Percentiles rank a stretch among this genome's conserved stretches.
Conservation (phyloP, 2,888 invertebrate species). For the Craniophora ligustri region DNA sequence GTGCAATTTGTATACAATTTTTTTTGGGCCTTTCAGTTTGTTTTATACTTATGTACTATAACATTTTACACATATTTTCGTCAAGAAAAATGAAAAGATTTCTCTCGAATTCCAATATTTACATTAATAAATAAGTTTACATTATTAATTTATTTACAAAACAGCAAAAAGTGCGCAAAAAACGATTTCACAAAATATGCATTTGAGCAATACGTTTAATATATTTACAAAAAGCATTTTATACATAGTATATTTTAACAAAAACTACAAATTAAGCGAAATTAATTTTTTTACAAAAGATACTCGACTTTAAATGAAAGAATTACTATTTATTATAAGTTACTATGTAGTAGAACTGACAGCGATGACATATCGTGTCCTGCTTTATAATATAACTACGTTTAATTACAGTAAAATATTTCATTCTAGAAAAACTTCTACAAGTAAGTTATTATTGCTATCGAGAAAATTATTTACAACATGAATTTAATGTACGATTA, state of each 20-base stretch:
- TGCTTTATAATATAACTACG: slow-evolving; percentile 45
- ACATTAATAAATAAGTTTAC: slow-evolving; percentile 68
- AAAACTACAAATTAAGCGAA: slow-evolving; percentile 51
- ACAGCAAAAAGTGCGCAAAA: slow-evolving; percentile 88
- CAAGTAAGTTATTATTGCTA: slow-evolving; percentile 81
- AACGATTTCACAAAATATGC: slow-evolving; percentile 88
- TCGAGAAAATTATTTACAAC: slow-evolving; percentile 74
- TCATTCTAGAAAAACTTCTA: slow-evolving; percentile 65
- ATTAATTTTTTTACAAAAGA: slow-evolving; percentile 18
- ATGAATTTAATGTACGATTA: slow-evolving; percentile 63
- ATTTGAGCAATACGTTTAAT: slow-evolving; percentile 87
- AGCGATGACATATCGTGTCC: slow-evolving; percentile 38
- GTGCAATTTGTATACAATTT: slow-evolving; percentile 85
- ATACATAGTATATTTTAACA: slow-evolving; percentile 62
- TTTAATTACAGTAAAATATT: slow-evolving; percentile 59
- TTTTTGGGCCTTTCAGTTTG: slow-evolving; percentile 82
- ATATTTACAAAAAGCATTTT: slow-evolving; percentile 84
- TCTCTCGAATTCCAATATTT: slow-evolving; percentile 72
- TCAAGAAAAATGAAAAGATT: slow-evolving; percentile 69
- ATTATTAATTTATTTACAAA: slow-evolving; percentile 79
- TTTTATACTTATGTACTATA: slow-evolving; percentile 74
- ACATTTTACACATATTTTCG: slow-evolving; percentile 45
- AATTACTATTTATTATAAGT: slow-evolving; percentile 18
- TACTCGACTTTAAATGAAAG: slow-evolving; percentile 31
- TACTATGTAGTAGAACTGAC: slow-evolving; percentile 26